Percentiles rank a stretch among this genome's conserved stretches.
Evolutionary conservation across 2,113 vertebrate genomes (phyloP).

Genomic region (Mormoops blainvillei): DNA sequence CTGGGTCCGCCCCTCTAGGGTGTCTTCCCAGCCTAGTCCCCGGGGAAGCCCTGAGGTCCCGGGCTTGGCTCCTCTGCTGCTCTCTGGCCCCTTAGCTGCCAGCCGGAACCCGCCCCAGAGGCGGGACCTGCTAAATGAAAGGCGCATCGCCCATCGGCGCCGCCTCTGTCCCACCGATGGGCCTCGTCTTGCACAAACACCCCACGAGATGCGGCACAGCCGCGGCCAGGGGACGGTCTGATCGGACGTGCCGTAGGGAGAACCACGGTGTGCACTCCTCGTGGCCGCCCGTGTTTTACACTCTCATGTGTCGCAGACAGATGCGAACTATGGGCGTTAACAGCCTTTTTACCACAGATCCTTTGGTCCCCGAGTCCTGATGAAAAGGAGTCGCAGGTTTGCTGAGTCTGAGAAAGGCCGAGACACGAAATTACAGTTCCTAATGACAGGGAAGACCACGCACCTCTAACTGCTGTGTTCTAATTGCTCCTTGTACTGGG

Average conservation of each 20-base stretch:
- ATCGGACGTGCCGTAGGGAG: background rate
- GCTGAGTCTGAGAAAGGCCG: background rate
- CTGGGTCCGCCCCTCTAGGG: too few relatives aligned
- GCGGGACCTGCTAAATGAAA: background rate
- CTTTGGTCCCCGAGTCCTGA: background rate
- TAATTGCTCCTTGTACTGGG: background rate
- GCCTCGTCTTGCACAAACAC: background rate
- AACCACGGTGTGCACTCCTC: background rate
- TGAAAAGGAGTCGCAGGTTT: background rate
- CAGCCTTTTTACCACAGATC: background rate
- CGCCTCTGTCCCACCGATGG: background rate
- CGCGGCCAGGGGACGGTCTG: background rate
- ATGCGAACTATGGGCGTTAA: background rate
- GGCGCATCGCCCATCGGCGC: background rate
- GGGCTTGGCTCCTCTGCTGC: background rate
- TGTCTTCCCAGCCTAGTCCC: too few relatives aligned
- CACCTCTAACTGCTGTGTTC: background rate
- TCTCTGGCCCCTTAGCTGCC: background rate
- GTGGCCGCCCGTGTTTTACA: background rate
- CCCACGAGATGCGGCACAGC: too few relatives aligned
- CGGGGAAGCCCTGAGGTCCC: background rate
- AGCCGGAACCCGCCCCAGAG: background rate
- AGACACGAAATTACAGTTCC: too few relatives aligned
- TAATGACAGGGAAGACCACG: rapidly evolving
- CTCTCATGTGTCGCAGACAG: background rate